Evolutionary conservation across 35 echinoderm and acorn worm species (phyloP).

Genomic region (Ophiothrix spiculata): DNA sequence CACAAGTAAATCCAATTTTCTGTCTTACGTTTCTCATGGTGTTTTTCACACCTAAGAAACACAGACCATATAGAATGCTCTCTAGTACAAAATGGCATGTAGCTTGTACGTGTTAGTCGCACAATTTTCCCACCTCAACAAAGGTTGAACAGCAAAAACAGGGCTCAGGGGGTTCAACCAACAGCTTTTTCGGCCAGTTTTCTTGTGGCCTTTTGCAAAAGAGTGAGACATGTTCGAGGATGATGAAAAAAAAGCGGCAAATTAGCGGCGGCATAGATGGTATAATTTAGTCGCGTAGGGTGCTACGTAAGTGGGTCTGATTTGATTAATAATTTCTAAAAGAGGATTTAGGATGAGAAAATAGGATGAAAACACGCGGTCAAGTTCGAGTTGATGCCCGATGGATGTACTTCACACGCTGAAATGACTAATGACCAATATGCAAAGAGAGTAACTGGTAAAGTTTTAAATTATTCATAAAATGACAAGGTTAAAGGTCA

Average conservation of each 20-base stretch:
- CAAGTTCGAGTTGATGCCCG: not conserved
- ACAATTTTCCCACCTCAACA: not conserved
- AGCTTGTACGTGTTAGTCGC: not conserved
- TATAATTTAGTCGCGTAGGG: not conserved
- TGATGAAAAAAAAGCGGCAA: not conserved
- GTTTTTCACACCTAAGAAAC: conserved; percentile 4
- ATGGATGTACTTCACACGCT: no score
- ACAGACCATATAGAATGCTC: not conserved
- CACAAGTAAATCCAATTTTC: not conserved
- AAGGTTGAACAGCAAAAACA: not conserved
- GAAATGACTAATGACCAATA: no score
- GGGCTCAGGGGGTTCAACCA: not conserved
- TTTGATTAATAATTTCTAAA: not conserved
- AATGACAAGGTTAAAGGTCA: no score
- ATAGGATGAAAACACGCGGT: not conserved
- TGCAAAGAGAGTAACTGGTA: no score
- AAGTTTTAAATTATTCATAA: no score
- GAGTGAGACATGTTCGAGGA: not conserved
- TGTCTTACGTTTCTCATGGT: not conserved
- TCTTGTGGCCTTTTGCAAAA: not conserved
- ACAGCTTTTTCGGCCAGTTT: not conserved
- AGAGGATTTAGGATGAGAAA: not conserved
- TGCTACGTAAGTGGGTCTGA: not conserved
- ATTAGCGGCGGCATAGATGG: not conserved
- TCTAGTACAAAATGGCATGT: not conserved